Evolutionary conservation across 2,888 invertebrate genomes (phyloP).

Genomic region (Lutraria lutraria): DNA sequence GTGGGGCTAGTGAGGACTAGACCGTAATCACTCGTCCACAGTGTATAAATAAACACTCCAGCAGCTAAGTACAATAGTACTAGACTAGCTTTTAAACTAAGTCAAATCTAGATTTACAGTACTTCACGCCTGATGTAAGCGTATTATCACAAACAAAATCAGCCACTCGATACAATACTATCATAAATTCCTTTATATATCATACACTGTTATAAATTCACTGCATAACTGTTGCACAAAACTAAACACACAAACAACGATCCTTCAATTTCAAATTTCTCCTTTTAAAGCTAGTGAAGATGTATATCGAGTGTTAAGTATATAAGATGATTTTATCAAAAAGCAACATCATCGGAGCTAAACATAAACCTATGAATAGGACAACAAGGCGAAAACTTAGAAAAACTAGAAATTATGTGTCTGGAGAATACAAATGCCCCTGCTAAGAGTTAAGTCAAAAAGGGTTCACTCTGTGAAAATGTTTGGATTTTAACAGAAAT

Average conservation of each 20-base stretch:
- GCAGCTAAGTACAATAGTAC: too few species aligned
- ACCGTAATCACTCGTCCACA: too few species aligned
- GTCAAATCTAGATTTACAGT: too few species aligned
- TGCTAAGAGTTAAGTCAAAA: too few species aligned
- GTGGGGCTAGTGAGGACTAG: too few species aligned
- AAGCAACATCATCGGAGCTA: background rate
- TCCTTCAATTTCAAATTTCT: background rate
- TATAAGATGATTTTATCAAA: background rate
- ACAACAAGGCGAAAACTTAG: background rate
- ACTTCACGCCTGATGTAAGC: constrained; percentile 9
- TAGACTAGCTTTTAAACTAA: too few species aligned
- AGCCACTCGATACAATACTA: background rate
- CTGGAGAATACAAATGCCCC: too few species aligned
- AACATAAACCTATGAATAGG: background rate
- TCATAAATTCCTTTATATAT: background rate
- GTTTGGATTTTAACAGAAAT: too few species aligned
- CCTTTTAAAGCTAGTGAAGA: background rate
- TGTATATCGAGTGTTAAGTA: background rate
- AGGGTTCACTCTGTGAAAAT: too few species aligned
- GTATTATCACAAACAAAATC: background rate
- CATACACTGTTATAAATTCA: background rate
- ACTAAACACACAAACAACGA: background rate
- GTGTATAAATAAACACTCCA: too few species aligned
- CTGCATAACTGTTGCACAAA: background rate
- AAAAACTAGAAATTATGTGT: too few species aligned